Evolutionary conservation across 2,797 vertebrate species (phyloP).

Genomic region (Pagetopsis macropterus): DNA sequence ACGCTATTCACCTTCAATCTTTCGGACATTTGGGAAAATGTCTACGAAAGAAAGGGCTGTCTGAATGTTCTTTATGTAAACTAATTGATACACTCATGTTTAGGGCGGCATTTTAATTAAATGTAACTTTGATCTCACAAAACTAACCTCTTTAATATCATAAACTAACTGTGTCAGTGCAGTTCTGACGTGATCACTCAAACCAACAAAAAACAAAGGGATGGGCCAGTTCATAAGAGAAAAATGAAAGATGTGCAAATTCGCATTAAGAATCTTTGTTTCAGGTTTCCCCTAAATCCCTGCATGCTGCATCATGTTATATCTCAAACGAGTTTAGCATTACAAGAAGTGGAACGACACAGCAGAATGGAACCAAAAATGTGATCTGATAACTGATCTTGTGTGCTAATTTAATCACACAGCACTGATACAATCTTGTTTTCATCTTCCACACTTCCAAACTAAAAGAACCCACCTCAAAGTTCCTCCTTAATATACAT

Average conservation of each 20-base stretch:
- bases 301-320: conserved; percentile 56
- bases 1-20: conserved; percentile 71
- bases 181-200: conserved; percentile 71
- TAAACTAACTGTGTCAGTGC: conserved; percentile 59
- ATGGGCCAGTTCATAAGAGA: conserved; percentile 72
- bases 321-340: conserved; percentile 9
- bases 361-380: background rate
- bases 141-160: conserved; percentile 55
- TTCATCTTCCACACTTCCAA: conserved; percentile 19
- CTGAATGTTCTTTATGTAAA: conserved; percentile 72
- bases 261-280: conserved; percentile 15
- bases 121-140: conserved; percentile 56
- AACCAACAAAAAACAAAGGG: conserved; percentile 78
- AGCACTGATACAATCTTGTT: conserved; percentile 15
- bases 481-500: conserved; percentile 5
- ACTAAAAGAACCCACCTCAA: conserved; percentile 26
- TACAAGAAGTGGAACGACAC: background rate
- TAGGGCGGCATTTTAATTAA: conserved; percentile 51
- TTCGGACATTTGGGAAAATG: conserved; percentile 86
- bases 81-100: conserved; percentile 70
- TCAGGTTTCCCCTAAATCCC: conserved; percentile 25
- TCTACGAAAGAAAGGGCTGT: conserved; percentile 78
- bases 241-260: conserved; percentile 11
- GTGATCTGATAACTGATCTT: conserved; percentile 9
- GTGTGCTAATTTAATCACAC: conserved; percentile 23